phyloP scores from a whole-genome alignment of 37 sponge, comb jelly and placozoan genomes.

The Aplysina aerophoba region DNA sequence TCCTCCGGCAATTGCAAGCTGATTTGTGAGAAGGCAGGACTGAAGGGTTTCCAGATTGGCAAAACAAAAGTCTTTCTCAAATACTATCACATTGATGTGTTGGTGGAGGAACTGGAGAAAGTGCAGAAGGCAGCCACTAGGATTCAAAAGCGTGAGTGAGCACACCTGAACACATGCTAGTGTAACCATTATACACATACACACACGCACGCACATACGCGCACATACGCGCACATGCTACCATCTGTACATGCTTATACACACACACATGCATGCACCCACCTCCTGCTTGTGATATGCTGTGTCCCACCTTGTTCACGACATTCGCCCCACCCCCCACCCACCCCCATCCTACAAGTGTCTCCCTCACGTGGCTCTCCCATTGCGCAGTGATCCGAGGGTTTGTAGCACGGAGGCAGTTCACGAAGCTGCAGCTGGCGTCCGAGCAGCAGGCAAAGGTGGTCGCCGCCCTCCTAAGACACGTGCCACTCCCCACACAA shows the following conservation, averaged over 20 bases:
- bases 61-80: constrained; percentile 84
- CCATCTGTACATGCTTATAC: not conserved
- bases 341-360: no score
- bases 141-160: constrained; percentile 39
- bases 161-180: not conserved
- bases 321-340: no score
- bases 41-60: constrained; percentile 62
- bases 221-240: not conserved
- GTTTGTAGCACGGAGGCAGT: constrained; percentile 53
- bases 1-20: constrained; percentile 38
- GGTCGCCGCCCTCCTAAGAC: constrained; percentile 44
- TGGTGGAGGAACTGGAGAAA: constrained; percentile 53
- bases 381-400: constrained; percentile 64
- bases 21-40: constrained; percentile 52
- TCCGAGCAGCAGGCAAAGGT: constrained; percentile 48
- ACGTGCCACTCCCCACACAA: not conserved
- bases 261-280: not conserved
- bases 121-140: constrained; percentile 64
- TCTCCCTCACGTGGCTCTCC: not conserved
- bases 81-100: constrained; percentile 69
- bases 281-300: not conserved
- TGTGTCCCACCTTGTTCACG: no score
- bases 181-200: not conserved
- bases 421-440: constrained; percentile 44
- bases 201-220: not conserved